Base-by-base conservation (phyloP, 2,113 vertebrate genomes). In the Tetraodon nigroviridis region DNA sequence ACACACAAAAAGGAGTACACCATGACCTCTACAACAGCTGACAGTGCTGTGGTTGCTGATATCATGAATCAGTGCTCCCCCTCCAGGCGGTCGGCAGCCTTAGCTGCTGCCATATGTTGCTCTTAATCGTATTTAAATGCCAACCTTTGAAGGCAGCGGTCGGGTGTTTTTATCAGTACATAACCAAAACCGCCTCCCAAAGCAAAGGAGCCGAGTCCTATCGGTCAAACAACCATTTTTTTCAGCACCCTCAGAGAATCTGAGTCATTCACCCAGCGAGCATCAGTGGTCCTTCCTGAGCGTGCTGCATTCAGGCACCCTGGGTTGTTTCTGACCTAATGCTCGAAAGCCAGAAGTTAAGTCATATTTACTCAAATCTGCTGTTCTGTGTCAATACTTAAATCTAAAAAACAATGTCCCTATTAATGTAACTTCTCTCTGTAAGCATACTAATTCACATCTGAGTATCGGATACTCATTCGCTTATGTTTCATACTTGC, bases 131-230 rank as follows among this genome's bases (percentile, higher is more conserved):
- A 60, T 69, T 67, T 16, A 24, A 68, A 37, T 27, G 58, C 24
- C 7, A 37, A 13, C 51, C 69, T 71, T 67, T 51, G 46, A 69
- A 63, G 56, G 65, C 54, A 55, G 19, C 58, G 55, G 42, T 41
- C 49, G 51, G 50, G 19, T 71, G 65, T 79, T 81, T 84, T 78
- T 70, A 72, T 76, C 57, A 50, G 14, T 51, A 64, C 61, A 69
- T 77, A 64, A 71, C 72, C 79, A 69, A 63, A 55, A 71, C 49
- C 27, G 55, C 73, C 68, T 67, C 76, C 57, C 51, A 21, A 14
- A 56, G 67, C 51, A 44, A 57, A n/a, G 45, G 32, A 59, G 46
- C 55, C 48, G 54, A 53, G 52, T 24, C 4, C 3, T 64, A 52
- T 56, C 54, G 51, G 51, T 56, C 44, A 66, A 75, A 70, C 66